Evolutionary conservation across 2,113 vertebrate species (phyloP), one percentile per base, ranked within the genome.

Genomic region (Tragelaphus scriptus): DNA sequence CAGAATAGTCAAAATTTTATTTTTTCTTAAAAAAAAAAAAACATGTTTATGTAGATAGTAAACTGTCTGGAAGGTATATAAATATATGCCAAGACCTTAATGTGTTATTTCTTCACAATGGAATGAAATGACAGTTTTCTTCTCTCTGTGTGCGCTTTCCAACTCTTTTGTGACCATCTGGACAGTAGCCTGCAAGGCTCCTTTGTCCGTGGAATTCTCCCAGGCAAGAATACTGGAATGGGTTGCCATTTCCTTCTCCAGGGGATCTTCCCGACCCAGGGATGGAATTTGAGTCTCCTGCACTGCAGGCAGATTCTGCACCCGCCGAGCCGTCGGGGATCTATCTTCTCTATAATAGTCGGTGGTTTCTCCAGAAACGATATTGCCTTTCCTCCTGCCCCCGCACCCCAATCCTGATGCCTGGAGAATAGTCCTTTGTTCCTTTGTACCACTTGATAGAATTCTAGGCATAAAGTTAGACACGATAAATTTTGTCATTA

Each of bases 321-420:
- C 23, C 36, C 1, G 3, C 23, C 0, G 6, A 44, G 71, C 36
- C 12, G 1, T 77, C 0, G 2, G 71, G 36, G 71, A 14, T 14
- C 1, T 77, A 40, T 77, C 36, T 77, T 77, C 36, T 77, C 36
- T 77, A 44, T 77, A 16, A 26, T 25, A 44, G 28, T 61, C 2
- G 59, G 30, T 30, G 26, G 59, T 61, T 61, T 44, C 40, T 44
- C 71, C 23, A 26, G 71, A 77, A 77, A 13, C 36, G 1, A 44
- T 44, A 77, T 14, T 26, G 36, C 36, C 23, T 77, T 26, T 44
- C 71, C 40, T 44, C 36, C 12, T 44, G 6, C 23, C 36, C 36
- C 71, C 6, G 2, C 11, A 44, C 36, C 71, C 71, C 40, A 77
- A 26, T 3, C 71, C 36, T 44, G 71, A 44, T n/a, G 71, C 71